These are phyloP conservation scores for Toxonevra muliebris DNA, from an alignment of 2,888 invertebrate species.

Conservation along the genomic window DNA sequence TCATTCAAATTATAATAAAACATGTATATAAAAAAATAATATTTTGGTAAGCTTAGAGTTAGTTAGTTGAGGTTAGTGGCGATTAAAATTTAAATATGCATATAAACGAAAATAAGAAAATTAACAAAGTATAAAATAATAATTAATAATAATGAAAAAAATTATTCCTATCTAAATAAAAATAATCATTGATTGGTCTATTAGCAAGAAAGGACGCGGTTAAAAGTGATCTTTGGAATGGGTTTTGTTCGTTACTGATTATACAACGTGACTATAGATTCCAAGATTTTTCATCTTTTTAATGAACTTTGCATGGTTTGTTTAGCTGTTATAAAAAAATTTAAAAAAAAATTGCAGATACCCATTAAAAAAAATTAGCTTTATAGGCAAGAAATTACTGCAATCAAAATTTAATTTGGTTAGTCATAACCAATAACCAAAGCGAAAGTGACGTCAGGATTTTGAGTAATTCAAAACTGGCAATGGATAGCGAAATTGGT, in stretches of 20 bases:
- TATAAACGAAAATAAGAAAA: conserved; percentile 2
- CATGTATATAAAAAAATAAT: background rate
- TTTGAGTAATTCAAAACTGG: no score
- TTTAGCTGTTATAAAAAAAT: background rate
- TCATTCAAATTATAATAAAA: no score
- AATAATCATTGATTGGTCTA: background rate
- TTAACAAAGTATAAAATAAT: conserved; percentile 1
- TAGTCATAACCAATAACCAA: no score
- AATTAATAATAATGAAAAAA: background rate
- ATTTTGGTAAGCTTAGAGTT: background rate
- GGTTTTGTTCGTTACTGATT: no score
- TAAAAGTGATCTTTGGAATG: no score
- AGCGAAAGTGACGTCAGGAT: no score
- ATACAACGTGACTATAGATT: background rate
- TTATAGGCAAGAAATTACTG: background rate
- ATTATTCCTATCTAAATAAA: no score
- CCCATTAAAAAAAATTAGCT: background rate
- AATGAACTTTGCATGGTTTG: background rate
- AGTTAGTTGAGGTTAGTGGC: conserved; percentile 9
- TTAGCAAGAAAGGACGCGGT: no score
- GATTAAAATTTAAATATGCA: conserved; percentile 13
- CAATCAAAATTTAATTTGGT: no score
- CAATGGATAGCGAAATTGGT: no score
- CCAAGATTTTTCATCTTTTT: background rate
- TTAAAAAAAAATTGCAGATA: background rate